Base-by-base conservation (phyloP, 2,113 vertebrate species). In the Stigmatopora argus region DNA sequence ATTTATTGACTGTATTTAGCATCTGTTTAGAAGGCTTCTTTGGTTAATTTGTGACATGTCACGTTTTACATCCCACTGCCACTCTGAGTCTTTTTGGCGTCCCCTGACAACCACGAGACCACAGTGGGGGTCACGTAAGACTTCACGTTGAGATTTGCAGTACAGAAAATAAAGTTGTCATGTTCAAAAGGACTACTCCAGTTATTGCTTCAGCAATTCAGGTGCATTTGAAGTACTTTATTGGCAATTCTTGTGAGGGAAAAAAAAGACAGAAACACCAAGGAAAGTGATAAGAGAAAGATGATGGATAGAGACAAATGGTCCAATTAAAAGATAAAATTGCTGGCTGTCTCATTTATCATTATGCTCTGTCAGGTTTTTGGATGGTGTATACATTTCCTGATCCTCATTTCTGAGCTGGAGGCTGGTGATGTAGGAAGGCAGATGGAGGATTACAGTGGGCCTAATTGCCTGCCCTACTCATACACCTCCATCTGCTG, bases 401-500 rank as follows among this genome's bases (percentile, higher is more conserved):
- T 15, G 18, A 49, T 73, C 52, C 44, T 68, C 71, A 71, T 66
- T 79, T 81, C 71, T 72, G 68, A 77, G 63, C 80, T 78, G 71
- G 66, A 65, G 77, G 44, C 64, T 1, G 17, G 51, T 26, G 46
- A 63, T 66, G 70, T 53, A 77, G 72, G 61, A 74, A 86, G 84
- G 73, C 85, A 88, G 88, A 89, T 88, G 86, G 88, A 88, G 83
- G 86, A 88, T 89, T 85, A 85, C 70, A 76, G 72, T 58, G 78
- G 73, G 79, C 68, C 83, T 89, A 87, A 89, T 89, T 89, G 87
- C 79, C 79, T 83, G 81, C 75, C 83, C 70, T 51, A 71, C 78
- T 75, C 70, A 77, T 56, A 78, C 71, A 67, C 62, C 69, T 75
- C 80, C 85, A 84, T 88, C 85, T 87, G 84, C 76, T 72, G 64